These are phyloP conservation scores for Melieria picta DNA, from an alignment of 2,888 invertebrate genomes.

Conservation along the genomic window DNA sequence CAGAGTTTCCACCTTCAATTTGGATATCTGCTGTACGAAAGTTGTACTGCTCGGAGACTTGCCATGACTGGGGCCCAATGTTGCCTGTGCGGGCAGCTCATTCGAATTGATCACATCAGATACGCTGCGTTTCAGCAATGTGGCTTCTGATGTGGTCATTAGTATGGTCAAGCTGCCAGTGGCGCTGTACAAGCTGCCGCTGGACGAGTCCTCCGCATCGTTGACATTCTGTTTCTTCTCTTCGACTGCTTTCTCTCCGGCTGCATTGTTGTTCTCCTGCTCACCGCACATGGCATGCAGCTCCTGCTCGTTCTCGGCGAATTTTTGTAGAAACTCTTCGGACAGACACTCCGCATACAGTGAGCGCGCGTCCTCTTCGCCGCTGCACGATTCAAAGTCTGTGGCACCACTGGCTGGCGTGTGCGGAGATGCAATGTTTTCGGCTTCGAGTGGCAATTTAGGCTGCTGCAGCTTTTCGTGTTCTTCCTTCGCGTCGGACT, in stretches of 20 bases:
- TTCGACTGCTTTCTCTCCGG: slow-evolving; percentile 23
- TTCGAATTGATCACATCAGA: slow-evolving; percentile 60
- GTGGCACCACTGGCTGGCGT: slow-evolving; percentile 47
- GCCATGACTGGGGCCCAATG: background rate
- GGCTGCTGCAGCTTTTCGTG: slow-evolving; percentile 15
- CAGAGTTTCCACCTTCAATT: background rate
- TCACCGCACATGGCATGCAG: slow-evolving; percentile 39
- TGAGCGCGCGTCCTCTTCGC: slow-evolving; percentile 47
- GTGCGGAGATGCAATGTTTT: slow-evolving; percentile 21
- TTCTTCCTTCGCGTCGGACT: slow-evolving; percentile 37
- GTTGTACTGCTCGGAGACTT: background rate
- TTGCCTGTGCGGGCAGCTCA: slow-evolving; percentile 38
- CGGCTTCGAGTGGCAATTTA: slow-evolving; percentile 32
- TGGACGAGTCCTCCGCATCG: background rate
- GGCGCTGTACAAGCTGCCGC: slow-evolving; percentile 5
- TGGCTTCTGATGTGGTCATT: slow-evolving; percentile 7
- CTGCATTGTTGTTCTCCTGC: background rate
- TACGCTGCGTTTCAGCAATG: slow-evolving; percentile 46
- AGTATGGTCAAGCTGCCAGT: background rate
- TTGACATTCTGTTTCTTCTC: background rate
- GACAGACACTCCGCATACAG: slow-evolving; percentile 51
- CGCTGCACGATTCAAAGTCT: slow-evolving; percentile 55
- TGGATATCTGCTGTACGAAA: background rate
- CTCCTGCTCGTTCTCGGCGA: slow-evolving; percentile 45
- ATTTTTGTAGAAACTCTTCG: slow-evolving; percentile 47